These are phyloP conservation scores for Amphimallon solstitiale DNA, from an alignment of 2,888 invertebrate species.

Conservation along the genomic window DNA sequence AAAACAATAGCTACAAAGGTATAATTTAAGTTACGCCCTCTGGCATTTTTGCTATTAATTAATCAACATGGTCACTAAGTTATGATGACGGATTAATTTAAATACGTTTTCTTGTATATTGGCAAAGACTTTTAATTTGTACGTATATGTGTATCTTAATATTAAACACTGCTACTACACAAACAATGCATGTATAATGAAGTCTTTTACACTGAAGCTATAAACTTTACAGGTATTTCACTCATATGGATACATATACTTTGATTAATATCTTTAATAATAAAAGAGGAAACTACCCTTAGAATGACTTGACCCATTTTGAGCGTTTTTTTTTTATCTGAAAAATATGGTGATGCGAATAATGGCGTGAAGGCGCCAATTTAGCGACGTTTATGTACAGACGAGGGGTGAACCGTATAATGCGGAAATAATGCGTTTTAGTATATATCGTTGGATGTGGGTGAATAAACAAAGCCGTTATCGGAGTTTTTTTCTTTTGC, in stretches of 20 bases:
- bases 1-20: too few species aligned
- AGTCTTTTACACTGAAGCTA: neutral
- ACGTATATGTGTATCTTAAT: too few species aligned
- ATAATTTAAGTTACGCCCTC: too few species aligned
- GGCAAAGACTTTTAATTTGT: too few species aligned
- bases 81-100: too few species aligned
- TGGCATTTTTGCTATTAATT: too few species aligned
- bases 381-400: conserved; percentile 30
- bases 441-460: conserved; percentile 29
- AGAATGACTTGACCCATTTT: conserved; percentile 30
- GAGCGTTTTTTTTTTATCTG: conserved; percentile 19
- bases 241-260: conserved; percentile 15
- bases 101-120: too few species aligned
- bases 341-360: conserved; percentile 29
- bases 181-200: neutral
- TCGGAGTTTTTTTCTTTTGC: conserved; percentile 20
- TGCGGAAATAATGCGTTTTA: conserved; percentile 33
- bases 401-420: conserved; percentile 28
- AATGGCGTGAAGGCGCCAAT: conserved; percentile 28
- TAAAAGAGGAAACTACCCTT: conserved; percentile 17
- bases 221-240: neutral
- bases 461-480: conserved; percentile 33
- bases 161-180: neutral
- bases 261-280: conserved; percentile 31
- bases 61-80: too few species aligned